phyloP scores from a whole-genome alignment of 2,113 vertebrate species.

The Naja naja region DNA sequence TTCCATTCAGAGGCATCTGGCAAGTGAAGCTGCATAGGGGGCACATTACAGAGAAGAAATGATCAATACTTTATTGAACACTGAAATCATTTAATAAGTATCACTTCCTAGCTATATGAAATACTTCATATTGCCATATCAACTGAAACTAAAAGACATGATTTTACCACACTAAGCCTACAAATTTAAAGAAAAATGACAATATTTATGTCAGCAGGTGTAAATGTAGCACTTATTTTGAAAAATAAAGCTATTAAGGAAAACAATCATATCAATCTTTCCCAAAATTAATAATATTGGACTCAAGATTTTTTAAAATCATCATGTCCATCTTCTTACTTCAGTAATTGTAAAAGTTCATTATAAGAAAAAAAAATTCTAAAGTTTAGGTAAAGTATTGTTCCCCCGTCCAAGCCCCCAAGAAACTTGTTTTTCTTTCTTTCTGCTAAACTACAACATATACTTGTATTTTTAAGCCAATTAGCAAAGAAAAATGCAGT shows the following conservation, averaged over 20 bases:
- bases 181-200: conserved; percentile 80
- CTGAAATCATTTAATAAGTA: conserved; percentile 78
- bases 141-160: conserved; percentile 82
- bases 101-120: conserved; percentile 77
- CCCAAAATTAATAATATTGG: conserved; percentile 67
- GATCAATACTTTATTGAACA: conserved; percentile 73
- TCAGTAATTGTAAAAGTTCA: conserved; percentile 76
- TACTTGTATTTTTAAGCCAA: conserved; percentile 79
- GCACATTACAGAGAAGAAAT: conserved; percentile 84
- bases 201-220: conserved; percentile 81
- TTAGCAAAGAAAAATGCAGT: conserved; percentile 84
- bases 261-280: conserved; percentile 67
- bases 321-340: conserved; percentile 74
- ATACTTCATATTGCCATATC: conserved; percentile 81
- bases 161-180: conserved; percentile 83
- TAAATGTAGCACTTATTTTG: conserved; percentile 80
- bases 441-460: conserved; percentile 80
- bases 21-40: conserved; percentile 92
- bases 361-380: conserved; percentile 75
- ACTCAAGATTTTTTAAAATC: conserved; percentile 78
- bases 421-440: conserved; percentile 71
- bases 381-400: conserved; percentile 83
- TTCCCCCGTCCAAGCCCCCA: conserved; percentile 77
- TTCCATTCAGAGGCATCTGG: conserved; percentile 97
- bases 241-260: conserved; percentile 71